A percentile compares a stretch with the other conserved stretches of the same genome.
Evolutionary conservation across 2,797 vertebrate genomes (phyloP).

Genomic region (Anomalospiza imberbis): DNA sequence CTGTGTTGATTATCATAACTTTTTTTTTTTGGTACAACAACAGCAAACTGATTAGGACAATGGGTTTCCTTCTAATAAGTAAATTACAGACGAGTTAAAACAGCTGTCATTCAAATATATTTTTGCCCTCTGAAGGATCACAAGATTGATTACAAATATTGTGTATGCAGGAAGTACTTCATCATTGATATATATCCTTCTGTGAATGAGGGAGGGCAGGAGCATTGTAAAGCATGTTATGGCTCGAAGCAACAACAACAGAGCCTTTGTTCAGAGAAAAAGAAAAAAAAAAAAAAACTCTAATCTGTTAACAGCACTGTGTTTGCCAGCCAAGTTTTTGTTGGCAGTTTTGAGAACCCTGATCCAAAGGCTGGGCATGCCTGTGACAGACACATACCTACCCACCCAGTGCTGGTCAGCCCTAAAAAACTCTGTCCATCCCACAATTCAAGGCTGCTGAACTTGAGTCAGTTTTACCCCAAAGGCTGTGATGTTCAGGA

Average conservation of each 20-base stretch:
- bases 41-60: neutral
- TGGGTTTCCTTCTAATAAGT: neutral
- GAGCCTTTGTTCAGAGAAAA: neutral
- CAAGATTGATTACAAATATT: neutral
- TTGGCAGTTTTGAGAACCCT: neutral
- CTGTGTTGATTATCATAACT: neutral
- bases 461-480: neutral
- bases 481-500: neutral
- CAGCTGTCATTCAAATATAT: neutral
- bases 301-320: neutral
- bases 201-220: neutral
- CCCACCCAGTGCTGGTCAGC: neutral
- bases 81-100: neutral
- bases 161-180: neutral
- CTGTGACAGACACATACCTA: fast-evolving
- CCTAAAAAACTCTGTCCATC: neutral
- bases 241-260: neutral
- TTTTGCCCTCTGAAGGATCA: neutral
- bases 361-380: neutral
- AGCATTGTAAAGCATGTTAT: neutral
- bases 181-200: neutral
- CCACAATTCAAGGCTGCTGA: neutral
- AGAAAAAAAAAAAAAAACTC: neutral
- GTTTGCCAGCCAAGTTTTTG: neutral
- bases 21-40: neutral